Evolutionary conservation across 1,140 invertebrate genomes (phyloP).

Genomic region (Trinorchestia longiramus): DNA sequence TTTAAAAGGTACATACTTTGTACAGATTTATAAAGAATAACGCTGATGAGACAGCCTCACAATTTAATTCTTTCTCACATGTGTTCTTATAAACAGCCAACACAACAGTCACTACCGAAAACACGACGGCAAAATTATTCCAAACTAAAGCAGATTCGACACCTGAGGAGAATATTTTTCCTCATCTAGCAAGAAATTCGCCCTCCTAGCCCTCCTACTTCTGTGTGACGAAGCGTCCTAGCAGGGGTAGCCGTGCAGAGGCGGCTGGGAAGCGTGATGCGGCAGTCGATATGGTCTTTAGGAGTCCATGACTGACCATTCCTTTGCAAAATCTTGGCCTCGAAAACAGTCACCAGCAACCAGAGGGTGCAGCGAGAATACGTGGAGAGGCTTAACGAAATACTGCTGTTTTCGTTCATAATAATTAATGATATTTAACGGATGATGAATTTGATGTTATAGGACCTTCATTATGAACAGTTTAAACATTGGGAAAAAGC

Average conservation of each 20-base stretch:
- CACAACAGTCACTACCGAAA: neutral
- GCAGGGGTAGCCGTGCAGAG: neutral
- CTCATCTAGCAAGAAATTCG: neutral
- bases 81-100: neutral
- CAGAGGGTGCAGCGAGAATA: neutral
- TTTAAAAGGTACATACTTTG: neutral
- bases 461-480: neutral
- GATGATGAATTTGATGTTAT: neutral
- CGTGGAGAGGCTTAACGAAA: neutral
- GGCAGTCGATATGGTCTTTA: conserved; percentile 48
- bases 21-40: neutral
- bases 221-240: neutral
- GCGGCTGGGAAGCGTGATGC: neutral
- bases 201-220: neutral
- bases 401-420: neutral
- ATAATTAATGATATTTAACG: neutral
- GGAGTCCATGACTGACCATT: conserved; percentile 30
- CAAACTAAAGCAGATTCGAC: neutral
- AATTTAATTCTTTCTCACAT: neutral
- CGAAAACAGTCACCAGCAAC: neutral
- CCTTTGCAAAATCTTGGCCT: neutral
- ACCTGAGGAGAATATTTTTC: neutral
- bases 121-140: neutral
- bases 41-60: neutral
- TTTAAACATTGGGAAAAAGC: too few species aligned